A percentile compares a stretch with the other conserved stretches of the same genome.
Conservation (phyloP, 2,797 vertebrate genomes). For the Sebastes flavidus region DNA sequence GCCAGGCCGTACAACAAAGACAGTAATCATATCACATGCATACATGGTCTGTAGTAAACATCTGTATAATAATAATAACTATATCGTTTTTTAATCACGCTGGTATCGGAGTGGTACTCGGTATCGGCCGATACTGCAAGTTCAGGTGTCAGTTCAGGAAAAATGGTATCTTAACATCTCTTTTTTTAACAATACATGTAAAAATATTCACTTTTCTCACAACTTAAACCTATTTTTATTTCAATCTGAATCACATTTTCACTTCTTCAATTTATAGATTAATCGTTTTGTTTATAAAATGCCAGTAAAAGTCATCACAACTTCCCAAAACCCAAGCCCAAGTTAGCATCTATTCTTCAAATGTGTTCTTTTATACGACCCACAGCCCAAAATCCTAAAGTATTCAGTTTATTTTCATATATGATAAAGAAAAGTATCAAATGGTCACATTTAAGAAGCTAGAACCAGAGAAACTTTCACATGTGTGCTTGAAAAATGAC, state of each 20-base stretch:
- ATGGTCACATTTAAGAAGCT: background rate
- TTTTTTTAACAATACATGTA: too few species aligned
- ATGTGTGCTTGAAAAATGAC: too few species aligned
- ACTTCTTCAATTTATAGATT: too few species aligned
- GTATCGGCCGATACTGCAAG: too few species aligned
- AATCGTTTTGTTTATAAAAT: background rate
- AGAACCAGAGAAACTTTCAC: background rate
- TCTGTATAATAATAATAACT: too few species aligned
- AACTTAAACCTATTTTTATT: background rate
- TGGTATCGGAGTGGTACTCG: too few species aligned
- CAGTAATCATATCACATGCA: too few species aligned
- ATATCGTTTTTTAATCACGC: accelerated
- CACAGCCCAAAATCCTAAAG: background rate
- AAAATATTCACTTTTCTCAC: background rate
- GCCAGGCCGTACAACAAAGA: too few species aligned
- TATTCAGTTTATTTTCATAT: background rate
- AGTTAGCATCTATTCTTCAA: background rate
- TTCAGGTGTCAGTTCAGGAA: too few species aligned
- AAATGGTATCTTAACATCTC: too few species aligned
- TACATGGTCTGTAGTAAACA: too few species aligned
- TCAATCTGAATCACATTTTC: too few species aligned
- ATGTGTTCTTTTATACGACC: background rate
- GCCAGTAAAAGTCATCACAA: background rate
- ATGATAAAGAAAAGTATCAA: background rate
- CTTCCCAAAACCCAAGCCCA: background rate